A percentile compares a stretch with the other conserved stretches of the same genome.
phyloP scores from a whole-genome alignment of 2,113 vertebrate species.

The Oophaga pumilio region DNA sequence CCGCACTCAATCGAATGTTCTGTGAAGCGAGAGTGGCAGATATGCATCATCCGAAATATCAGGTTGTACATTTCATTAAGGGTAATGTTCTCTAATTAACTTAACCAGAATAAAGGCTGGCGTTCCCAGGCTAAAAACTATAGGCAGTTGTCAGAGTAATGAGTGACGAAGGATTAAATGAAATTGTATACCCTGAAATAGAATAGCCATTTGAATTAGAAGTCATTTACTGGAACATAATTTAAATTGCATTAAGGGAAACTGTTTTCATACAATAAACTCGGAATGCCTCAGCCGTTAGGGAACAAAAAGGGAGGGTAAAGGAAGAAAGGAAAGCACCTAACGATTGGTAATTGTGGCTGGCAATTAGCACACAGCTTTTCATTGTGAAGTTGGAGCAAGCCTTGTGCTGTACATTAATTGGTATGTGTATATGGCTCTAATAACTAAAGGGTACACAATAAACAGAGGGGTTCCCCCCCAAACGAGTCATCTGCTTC shows the following conservation, averaged over 20 bases:
- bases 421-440: not conserved
- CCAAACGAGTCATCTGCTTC: not conserved
- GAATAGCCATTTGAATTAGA: constrained; percentile 77
- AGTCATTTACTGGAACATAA: constrained; percentile 79
- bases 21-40: not conserved
- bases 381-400: constrained; percentile 7
- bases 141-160: constrained; percentile 60
- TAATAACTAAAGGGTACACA: not conserved
- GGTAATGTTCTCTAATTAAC: constrained; percentile 56
- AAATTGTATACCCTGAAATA: constrained; percentile 71
- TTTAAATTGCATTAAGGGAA: constrained; percentile 86
- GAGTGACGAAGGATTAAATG: constrained; percentile 67
- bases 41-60: constrained; percentile 51
- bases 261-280: constrained; percentile 81
- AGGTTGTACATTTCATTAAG: constrained; percentile 54
- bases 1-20: not conserved
- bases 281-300: constrained; percentile 76
- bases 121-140: constrained; percentile 54
- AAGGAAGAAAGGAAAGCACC: constrained; percentile 77
- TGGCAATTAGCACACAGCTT: constrained; percentile 25
- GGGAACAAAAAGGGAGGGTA: constrained; percentile 74
- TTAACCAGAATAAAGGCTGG: constrained; percentile 40
- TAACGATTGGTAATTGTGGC: constrained; percentile 53
- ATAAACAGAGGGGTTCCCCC: not conserved
- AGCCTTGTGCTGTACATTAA: not conserved